A percentile compares a stretch with the other conserved stretches of the same genome.
phyloP scores from a whole-genome alignment of 2,113 vertebrate species.

The Sigmodon hispidus region DNA sequence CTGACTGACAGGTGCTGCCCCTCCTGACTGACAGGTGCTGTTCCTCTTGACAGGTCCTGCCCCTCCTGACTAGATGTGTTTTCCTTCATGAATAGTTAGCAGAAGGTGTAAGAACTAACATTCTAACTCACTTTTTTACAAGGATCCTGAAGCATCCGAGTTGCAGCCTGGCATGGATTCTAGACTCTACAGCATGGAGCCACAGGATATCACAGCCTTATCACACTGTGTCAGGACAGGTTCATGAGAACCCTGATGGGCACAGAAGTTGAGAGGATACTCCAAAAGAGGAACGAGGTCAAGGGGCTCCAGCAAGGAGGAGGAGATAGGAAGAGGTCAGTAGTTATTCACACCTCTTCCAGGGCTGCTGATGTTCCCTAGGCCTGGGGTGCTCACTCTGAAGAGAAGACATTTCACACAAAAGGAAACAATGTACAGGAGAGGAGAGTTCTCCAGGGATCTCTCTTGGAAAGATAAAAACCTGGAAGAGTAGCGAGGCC shows the following conservation, averaged over 20 bases:
- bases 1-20: background rate
- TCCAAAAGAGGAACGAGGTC: background rate
- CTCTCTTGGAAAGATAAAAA: background rate
- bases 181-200: background rate
- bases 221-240: fast-evolving
- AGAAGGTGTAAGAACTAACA: background rate
- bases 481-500: background rate
- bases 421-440: background rate
- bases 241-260: fast-evolving
- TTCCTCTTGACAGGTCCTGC: background rate
- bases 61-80: background rate
- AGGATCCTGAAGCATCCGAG: too few relatives aligned
- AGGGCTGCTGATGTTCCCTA: too few relatives aligned
- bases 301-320: background rate
- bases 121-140: background rate
- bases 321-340: fast-evolving
- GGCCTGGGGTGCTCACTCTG: background rate
- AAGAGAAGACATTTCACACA: background rate
- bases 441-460: too few relatives aligned
- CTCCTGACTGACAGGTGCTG: background rate
- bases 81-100: background rate
- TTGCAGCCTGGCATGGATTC: background rate
- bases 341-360: fast-evolving
- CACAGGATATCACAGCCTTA: background rate
- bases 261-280: background rate